These are phyloP conservation scores for Pipistrellus pygmaeus DNA, from an alignment of 2,797 vertebrate species.

Conservation along the genomic window DNA sequence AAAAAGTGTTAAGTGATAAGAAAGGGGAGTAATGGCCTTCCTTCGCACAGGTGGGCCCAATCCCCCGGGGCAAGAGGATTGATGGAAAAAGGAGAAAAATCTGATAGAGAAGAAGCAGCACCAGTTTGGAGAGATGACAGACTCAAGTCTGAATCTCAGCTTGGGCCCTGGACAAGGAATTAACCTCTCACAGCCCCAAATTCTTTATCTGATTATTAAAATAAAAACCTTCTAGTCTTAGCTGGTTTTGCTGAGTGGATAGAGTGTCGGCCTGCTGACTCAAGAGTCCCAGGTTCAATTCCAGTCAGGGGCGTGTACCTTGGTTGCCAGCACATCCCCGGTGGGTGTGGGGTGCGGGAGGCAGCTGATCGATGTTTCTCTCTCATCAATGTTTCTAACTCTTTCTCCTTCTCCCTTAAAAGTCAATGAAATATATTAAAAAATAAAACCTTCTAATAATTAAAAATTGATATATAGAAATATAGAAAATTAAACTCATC, in stretches of 20 bases:
- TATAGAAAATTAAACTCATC: conserved; percentile 2
- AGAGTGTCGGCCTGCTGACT: too few relatives aligned
- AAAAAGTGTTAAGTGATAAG: neutral
- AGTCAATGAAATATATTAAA: neutral
- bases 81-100: neutral
- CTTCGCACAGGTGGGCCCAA: neutral
- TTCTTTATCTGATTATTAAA: conserved; percentile 35
- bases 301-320: too few relatives aligned
- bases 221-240: neutral
- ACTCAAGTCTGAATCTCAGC: neutral
- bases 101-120: neutral
- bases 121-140: neutral
- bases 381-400: too few relatives aligned
- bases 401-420: too few relatives aligned
- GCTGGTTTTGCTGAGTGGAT: too few relatives aligned
- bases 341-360: too few relatives aligned
- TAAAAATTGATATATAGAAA: neutral
- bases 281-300: too few relatives aligned
- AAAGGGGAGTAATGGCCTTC: neutral
- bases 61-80: neutral
- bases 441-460: conserved; percentile 30
- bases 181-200: neutral
- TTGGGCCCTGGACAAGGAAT: conserved; percentile 4
- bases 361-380: too few relatives aligned
- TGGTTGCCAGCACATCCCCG: too few relatives aligned